Percentiles rank a stretch among this genome's conserved stretches.
Evolutionary conservation across 2,797 vertebrate genomes (phyloP).

Genomic region (Peromyscus aztecus): DNA sequence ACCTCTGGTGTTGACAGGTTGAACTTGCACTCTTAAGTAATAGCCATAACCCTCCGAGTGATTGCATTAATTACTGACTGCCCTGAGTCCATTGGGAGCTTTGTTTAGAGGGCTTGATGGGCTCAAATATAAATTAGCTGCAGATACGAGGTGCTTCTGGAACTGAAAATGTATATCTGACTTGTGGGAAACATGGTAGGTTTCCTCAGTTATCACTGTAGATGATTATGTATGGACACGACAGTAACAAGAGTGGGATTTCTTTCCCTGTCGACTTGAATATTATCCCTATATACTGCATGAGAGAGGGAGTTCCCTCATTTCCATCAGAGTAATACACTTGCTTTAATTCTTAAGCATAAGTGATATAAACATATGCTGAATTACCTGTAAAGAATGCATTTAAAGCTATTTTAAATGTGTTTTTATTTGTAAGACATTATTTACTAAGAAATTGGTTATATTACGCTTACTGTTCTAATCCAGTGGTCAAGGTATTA

Average conservation of each 20-base stretch:
- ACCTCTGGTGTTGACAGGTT: conserved; percentile 83
- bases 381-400: conserved; percentile 81
- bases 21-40: conserved; percentile 88
- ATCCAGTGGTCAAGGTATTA: conserved; percentile 82
- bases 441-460: conserved; percentile 77
- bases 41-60: conserved; percentile 82
- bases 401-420: conserved; percentile 82
- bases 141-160: conserved; percentile 81
- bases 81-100: conserved; percentile 79
- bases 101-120: conserved; percentile 81
- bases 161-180: conserved; percentile 70
- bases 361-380: conserved; percentile 76
- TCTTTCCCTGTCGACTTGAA: conserved; percentile 72
- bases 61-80: conserved; percentile 74
- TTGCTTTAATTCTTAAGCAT: conserved; percentile 84
- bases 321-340: conserved; percentile 79
- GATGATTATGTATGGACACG: conserved; percentile 79
- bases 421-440: conserved; percentile 82
- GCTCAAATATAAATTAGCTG: conserved; percentile 71
- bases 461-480: conserved; percentile 70
- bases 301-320: conserved; percentile 79
- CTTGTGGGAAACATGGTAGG: conserved; percentile 42
- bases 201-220: conserved; percentile 79
- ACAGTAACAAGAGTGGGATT: conserved; percentile 68
- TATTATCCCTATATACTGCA: conserved; percentile 82